Evolutionary conservation across 2,113 vertebrate species (phyloP).

Genomic region (Danio rerio): GRCz12tu NC_133198.1:6012001-6012500

Average conservation of each 20-base stretch:
- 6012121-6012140: slow-evolving; percentile 19
- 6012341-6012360: slow-evolving; percentile 8
- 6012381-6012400: neutral
- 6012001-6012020: neutral
- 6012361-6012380: neutral
- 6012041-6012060: slow-evolving; percentile 26
- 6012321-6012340: neutral
- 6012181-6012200: slow-evolving; percentile 14
- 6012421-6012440: slow-evolving; percentile 34
- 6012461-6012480: neutral
- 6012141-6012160: neutral
- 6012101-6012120: slow-evolving; percentile 26
- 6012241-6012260: slow-evolving; percentile 16
- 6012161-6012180: neutral
- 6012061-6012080: slow-evolving; percentile 12
- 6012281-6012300: slow-evolving; percentile 14
- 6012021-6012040: slow-evolving; percentile 26
- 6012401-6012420: neutral
- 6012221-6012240: slow-evolving; percentile 34
- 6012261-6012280: slow-evolving; percentile 17
- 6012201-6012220: slow-evolving; percentile 34
- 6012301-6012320: neutral
- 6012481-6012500: slow-evolving; percentile 36
- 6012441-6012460: neutral
- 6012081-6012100: neutral